Percentiles rank a stretch among this genome's conserved stretches.
phyloP scores from a whole-genome alignment of 2,113 vertebrate species.

The Halichoerus grypus region DNA sequence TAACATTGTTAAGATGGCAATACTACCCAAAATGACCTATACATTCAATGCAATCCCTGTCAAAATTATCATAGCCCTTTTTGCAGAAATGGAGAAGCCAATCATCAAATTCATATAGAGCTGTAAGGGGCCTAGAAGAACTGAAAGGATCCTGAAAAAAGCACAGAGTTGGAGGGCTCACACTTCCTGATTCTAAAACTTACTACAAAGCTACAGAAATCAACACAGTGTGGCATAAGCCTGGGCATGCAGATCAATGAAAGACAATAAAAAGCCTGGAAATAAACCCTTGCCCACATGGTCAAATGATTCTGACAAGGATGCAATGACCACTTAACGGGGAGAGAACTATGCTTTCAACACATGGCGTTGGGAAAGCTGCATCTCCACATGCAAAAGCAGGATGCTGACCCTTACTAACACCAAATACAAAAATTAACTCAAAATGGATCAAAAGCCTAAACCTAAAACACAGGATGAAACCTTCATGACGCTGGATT shows the following conservation, averaged over 20 bases:
- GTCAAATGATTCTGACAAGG: background rate
- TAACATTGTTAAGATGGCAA: conserved; percentile 1
- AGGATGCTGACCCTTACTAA: background rate
- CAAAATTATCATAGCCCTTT: conserved; percentile 14
- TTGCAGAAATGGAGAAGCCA: conserved; percentile 21
- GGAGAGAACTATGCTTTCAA: conserved; percentile 14
- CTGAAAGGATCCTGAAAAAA: conserved; percentile 42
- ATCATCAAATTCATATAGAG: conserved; percentile 5
- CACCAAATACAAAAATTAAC: background rate
- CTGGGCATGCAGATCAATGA: background rate
- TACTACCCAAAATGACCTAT: background rate
- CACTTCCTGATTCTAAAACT: conserved; percentile 1
- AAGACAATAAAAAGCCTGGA: background rate
- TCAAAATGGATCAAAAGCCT: background rate
- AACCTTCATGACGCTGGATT: background rate
- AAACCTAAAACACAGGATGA: background rate
- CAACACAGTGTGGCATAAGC: background rate
- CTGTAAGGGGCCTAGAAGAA: background rate
- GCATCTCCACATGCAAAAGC: background rate
- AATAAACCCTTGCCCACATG: background rate
- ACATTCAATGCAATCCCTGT: background rate
- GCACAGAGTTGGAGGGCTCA: background rate
- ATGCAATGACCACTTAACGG: background rate
- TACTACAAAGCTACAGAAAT: background rate
- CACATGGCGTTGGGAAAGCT: background rate